Evolutionary conservation across 2,113 vertebrate species (phyloP), one percentile per base, ranked within the genome.

Genomic region (Megaptera novaeangliae): DNA sequence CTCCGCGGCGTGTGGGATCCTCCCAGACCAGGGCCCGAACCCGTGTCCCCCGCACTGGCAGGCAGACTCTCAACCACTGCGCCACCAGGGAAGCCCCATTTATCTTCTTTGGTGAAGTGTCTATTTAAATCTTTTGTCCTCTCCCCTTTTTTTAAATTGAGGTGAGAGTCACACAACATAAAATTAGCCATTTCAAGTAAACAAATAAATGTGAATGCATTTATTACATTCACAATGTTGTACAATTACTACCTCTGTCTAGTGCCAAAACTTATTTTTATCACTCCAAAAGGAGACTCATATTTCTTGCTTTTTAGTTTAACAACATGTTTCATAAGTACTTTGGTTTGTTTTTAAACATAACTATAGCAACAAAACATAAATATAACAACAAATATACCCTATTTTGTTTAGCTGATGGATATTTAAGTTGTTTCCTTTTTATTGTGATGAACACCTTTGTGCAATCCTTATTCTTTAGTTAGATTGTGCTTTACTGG

Each of bases 151-250:
- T 82, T 64, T 41, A 59, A 52, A 74, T 90, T 86, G 52, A 34
- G 55, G 44, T 80, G n/a, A 83, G 34, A 49, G 49, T 85, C 39
- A 57, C 55, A 57, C 20, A 71, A 64, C 23, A 31, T 80, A 87
- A 83, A 94, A 64, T 88, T 69, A 49, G 72, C 74, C 34, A 72
- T 92, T 86, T 81, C 49, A 87, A 81, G 82, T 64, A 92, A 84
- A 72, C 20, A 92, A 8, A 44, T 75, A 44, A 63, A 3, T 71
- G 69, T 77, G 31, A 52, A 52, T 77, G n/a, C 20, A 66, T 82
- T 86, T 66, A 41, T 13, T 74, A 20, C n/a, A 78, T 46, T 95
- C 8, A 72, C 18, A 46, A 0, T 82, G 9, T 87, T 92, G 23
- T 78, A 69, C 29, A 81, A 49, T 55, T 89, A 29, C n/a, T 31